Percentiles rank a stretch among this genome's conserved stretches.
Conservation (phyloP, 1,140 invertebrate genomes). For the Drosophila santomea region DNA sequence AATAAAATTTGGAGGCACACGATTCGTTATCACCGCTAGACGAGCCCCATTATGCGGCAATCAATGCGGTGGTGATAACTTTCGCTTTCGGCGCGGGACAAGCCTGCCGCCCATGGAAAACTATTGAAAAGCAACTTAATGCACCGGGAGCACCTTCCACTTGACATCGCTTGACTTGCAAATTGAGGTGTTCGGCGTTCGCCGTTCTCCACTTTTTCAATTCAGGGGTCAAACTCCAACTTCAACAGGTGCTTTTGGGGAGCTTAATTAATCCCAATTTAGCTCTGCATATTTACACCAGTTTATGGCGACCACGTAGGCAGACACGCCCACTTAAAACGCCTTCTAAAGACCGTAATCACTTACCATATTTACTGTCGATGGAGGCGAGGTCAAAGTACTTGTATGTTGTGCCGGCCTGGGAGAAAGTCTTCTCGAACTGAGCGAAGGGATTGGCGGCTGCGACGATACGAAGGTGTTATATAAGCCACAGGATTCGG, state of each 20-base stretch:
- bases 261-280: conserved; percentile 4
- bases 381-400: conserved; percentile 91
- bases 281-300: background rate
- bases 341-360: background rate
- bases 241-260: conserved; percentile 42
- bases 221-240: conserved; percentile 67
- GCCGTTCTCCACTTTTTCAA: background rate
- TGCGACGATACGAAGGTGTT: conserved; percentile 63
- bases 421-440: conserved; percentile 88
- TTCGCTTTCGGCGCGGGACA: conserved; percentile 54
- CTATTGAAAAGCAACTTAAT: conserved; percentile 11
- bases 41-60: conserved; percentile 48
- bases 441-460: conserved; percentile 90
- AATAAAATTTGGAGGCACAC: conserved; percentile 27
- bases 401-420: conserved; percentile 88
- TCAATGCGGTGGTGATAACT: conserved; percentile 51
- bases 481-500: conserved; percentile 35
- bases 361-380: conserved; percentile 92
- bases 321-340: conserved; percentile 20
- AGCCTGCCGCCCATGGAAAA: conserved; percentile 28
- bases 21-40: conserved; percentile 51
- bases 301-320: conserved; percentile 32
- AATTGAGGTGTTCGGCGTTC: conserved; percentile 45
- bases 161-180: conserved; percentile 70
- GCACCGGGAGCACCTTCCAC: conserved; percentile 38